phyloP scores from a whole-genome alignment of 2,888 invertebrate genomes.

The Therioaphis trifolii region DNA sequence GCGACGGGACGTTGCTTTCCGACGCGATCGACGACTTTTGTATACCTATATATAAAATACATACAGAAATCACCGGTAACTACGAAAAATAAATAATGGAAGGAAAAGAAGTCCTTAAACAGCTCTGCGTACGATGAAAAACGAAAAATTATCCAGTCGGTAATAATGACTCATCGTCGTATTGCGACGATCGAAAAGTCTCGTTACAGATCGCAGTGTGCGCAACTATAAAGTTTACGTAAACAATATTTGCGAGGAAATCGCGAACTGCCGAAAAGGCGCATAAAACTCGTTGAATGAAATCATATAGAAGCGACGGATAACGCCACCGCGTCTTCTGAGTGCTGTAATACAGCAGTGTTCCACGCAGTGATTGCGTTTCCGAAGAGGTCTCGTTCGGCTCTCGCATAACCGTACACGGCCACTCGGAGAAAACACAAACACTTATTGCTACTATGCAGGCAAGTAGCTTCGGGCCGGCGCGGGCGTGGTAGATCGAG shows the following conservation, averaged over 20 bases:
- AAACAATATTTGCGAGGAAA: background rate
- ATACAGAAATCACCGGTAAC: background rate
- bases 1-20: background rate
- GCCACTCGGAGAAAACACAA: background rate
- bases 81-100: too few species aligned
- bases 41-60: background rate
- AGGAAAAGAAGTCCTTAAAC: background rate
- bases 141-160: background rate
- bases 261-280: background rate
- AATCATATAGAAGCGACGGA: background rate
- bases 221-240: constrained; percentile 29
- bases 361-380: background rate
- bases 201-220: background rate
- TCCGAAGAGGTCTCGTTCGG: background rate
- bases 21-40: background rate
- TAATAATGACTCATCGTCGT: background rate
- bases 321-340: background rate
- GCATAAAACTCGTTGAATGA: background rate
- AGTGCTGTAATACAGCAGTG: too few species aligned
- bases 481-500: too few species aligned
- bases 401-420: background rate
- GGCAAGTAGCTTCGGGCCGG: too few species aligned
- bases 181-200: background rate
- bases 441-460: too few species aligned
- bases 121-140: background rate